Conservation (phyloP, 1,140 invertebrate genomes). For the Mercenaria mercenaria region DNA sequence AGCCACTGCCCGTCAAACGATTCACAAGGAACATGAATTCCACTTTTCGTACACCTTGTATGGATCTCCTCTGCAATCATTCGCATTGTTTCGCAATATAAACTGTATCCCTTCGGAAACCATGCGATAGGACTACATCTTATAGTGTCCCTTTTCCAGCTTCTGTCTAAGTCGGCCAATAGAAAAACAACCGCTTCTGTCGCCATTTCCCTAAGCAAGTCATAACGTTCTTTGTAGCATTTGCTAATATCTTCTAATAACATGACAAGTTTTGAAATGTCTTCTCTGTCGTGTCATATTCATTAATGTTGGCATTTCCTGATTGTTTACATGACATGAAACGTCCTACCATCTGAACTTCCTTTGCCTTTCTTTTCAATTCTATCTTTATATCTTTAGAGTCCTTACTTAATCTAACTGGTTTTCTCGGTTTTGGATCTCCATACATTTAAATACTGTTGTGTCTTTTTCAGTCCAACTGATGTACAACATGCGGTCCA, state of each 20-base stretch:
- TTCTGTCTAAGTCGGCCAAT: neutral
- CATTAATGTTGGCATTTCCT: neutral
- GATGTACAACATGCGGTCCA: constrained; percentile 38
- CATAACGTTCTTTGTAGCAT: too few relatives aligned
- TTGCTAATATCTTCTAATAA: too few relatives aligned
- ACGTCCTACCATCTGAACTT: neutral
- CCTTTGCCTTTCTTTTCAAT: neutral
- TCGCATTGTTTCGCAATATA: neutral
- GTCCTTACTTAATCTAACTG: neutral
- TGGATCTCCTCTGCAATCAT: constrained; percentile 36
- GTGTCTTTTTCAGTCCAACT: constrained; percentile 14
- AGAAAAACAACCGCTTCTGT: constrained; percentile 13
- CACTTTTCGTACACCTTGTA: constrained; percentile 17
- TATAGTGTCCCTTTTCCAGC: neutral
- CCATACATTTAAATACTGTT: constrained; percentile 8
- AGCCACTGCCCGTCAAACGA: constrained; percentile 68
- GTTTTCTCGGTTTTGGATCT: neutral
- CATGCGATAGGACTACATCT: neutral
- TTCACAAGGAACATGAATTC: constrained; percentile 46
- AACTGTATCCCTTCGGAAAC: constrained; percentile 17
- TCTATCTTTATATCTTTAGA: neutral
- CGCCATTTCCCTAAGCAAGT: neutral
- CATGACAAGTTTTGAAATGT: too few relatives aligned
- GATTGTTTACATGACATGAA: neutral
- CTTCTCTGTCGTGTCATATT: neutral